Percentiles rank a stretch among this genome's conserved stretches.
Conservation (phyloP, 2,888 invertebrate species). For the Eurytoma adleriae region DNA sequence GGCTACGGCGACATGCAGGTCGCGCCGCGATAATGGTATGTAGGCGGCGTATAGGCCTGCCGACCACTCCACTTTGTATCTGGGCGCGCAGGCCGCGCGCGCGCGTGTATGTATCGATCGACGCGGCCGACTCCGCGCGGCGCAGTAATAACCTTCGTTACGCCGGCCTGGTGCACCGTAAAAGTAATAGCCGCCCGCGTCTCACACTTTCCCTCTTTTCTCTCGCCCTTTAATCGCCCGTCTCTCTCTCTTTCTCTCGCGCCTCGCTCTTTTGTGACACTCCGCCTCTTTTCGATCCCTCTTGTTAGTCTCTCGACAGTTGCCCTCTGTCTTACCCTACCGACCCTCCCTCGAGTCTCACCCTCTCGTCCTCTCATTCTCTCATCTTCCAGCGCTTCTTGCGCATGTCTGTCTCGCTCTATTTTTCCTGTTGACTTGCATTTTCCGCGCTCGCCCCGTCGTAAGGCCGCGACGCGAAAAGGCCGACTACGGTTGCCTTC, state of each 20-base stretch:
- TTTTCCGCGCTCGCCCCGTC: conserved; percentile 4
- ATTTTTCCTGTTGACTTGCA: conserved; percentile 40
- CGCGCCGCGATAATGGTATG: conserved; percentile 31
- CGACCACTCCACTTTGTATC: conserved; percentile 60
- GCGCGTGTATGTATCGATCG: conserved; percentile 61
- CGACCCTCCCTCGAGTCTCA: conserved; percentile 4
- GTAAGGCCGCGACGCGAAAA: neutral
- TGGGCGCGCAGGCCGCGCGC: neutral
- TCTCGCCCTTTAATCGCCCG: conserved; percentile 47
- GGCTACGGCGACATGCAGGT: conserved; percentile 16
- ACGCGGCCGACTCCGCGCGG: conserved; percentile 57
- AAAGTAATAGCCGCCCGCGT: conserved; percentile 64
- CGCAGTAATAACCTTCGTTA: conserved; percentile 66
- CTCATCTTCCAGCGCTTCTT: neutral
- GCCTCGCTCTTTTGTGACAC: neutral
- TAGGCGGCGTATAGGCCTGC: conserved; percentile 38
- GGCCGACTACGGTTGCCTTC: too few species aligned
- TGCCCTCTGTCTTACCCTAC: neutral
- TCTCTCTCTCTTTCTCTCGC: neutral
- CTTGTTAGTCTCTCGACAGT: conserved; percentile 47
- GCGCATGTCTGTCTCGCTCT: neutral
- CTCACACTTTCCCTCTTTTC: conserved; percentile 34
- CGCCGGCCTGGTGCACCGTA: conserved; percentile 60
- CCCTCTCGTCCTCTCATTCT: conserved; percentile 20
- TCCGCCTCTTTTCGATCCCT: conserved; percentile 25